These are phyloP conservation scores for Pampus argenteus DNA, from an alignment of 2,797 vertebrate genomes.

Conservation along the genomic window DNA sequence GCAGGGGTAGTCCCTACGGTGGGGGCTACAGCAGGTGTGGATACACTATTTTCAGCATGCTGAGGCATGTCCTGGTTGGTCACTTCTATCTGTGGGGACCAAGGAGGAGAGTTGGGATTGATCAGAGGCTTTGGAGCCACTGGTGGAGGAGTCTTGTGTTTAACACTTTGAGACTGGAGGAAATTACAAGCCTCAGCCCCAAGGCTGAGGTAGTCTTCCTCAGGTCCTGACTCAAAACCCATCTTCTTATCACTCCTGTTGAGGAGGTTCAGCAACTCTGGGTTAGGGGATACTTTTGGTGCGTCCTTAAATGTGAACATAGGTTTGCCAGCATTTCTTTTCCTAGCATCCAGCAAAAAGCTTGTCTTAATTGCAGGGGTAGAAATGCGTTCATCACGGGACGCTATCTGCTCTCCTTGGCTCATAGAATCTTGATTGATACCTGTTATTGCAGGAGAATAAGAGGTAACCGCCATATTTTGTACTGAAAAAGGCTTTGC, in stretches of 20 bases:
- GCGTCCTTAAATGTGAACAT: slow-evolving; percentile 98
- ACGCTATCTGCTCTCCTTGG: slow-evolving; percentile 92
- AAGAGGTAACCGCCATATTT: slow-evolving; percentile 82
- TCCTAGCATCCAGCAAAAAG: slow-evolving; percentile 90
- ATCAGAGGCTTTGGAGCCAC: slow-evolving; percentile 95
- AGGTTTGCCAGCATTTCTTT: slow-evolving; percentile 88
- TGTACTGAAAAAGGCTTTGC: slow-evolving; percentile 90
- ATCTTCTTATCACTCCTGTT: slow-evolving; percentile 89
- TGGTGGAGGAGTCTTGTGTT: slow-evolving; percentile 94
- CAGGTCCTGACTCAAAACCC: slow-evolving; percentile 93
- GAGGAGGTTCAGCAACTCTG: slow-evolving; percentile 92
- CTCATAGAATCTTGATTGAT: slow-evolving; percentile 85
- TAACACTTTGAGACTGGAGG: slow-evolving; percentile 88
- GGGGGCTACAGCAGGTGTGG: slow-evolving; percentile 78
- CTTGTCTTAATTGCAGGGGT: slow-evolving; percentile 95
- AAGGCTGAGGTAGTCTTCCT: slow-evolving; percentile 98
- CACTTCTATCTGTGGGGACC: slow-evolving; percentile 86
- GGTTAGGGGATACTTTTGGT: slow-evolving; percentile 94
- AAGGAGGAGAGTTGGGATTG: slow-evolving; percentile 88
- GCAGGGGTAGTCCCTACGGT: slow-evolving; percentile 61
- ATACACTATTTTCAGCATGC: slow-evolving; percentile 85
- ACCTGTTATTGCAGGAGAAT: slow-evolving; percentile 82
- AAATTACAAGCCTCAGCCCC: slow-evolving; percentile 99
- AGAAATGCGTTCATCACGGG: slow-evolving; percentile 95
- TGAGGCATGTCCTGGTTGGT: slow-evolving; percentile 86